phyloP scores from a whole-genome alignment of 2,797 vertebrate species.

The Lithobates sylvaticus region DNA sequence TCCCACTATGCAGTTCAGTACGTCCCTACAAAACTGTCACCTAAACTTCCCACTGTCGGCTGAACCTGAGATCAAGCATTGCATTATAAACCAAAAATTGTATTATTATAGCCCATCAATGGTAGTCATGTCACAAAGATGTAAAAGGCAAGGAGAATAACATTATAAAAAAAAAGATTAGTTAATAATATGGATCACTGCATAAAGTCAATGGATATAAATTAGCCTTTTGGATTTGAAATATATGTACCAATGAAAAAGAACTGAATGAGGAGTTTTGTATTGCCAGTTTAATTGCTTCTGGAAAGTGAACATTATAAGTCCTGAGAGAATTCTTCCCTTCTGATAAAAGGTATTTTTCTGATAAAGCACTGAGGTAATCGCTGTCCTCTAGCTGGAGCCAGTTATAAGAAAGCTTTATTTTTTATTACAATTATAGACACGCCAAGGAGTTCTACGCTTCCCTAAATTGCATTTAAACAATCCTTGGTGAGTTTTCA shows the following conservation, averaged over 20 bases:
- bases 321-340: constrained; percentile 11
- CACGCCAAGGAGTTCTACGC: constrained; percentile 13
- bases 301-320: constrained; percentile 34
- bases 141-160: too few species aligned
- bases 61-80: too few species aligned
- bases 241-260: constrained; percentile 24
- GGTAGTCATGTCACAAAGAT: too few species aligned
- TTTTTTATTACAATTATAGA: constrained; percentile 43
- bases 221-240: constrained; percentile 19
- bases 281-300: constrained; percentile 47
- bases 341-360: constrained; percentile 44
- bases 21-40: too few species aligned
- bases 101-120: too few species aligned
- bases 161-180: background rate
- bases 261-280: background rate
- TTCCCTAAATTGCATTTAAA: constrained; percentile 18
- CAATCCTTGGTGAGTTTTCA: constrained; percentile 9
- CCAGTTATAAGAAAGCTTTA: constrained; percentile 28
- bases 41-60: too few species aligned
- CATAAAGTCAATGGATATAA: background rate
- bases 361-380: background rate
- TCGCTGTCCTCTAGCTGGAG: constrained; percentile 1
- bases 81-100: too few species aligned
- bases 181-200: background rate
- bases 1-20: too few species aligned